These are phyloP conservation scores for Calliopsis andreniformis DNA, from an alignment of 1,140 invertebrate species.

Conservation along the genomic window DNA sequence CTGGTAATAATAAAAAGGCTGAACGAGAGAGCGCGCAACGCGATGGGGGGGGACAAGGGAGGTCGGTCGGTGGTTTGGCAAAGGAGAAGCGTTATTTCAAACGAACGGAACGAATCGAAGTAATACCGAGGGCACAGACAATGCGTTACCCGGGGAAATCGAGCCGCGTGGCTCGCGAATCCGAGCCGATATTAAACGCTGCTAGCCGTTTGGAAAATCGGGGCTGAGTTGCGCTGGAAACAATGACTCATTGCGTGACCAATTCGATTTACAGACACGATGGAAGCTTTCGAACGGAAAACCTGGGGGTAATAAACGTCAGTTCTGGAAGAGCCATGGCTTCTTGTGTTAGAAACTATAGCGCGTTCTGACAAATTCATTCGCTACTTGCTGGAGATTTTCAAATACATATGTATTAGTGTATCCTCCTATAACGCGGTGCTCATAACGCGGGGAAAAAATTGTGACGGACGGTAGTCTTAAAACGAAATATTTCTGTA, in stretches of 20 bases:
- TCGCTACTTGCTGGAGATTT: too few relatives aligned
- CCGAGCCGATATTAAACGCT: conserved; percentile 14
- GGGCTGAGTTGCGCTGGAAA: neutral
- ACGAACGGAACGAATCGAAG: conserved; percentile 60
- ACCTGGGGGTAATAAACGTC: neutral
- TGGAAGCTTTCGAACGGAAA: neutral
- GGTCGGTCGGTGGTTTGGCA: conserved; percentile 24
- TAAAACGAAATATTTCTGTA: too few relatives aligned
- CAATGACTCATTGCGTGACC: neutral
- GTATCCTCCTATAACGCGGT: too few relatives aligned
- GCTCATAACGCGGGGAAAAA: too few relatives aligned
- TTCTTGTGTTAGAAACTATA: too few relatives aligned
- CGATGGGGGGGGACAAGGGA: conserved; percentile 4
- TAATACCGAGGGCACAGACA: conserved; percentile 51
- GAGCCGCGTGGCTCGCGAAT: neutral
- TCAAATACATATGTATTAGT: too few relatives aligned
- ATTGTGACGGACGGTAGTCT: too few relatives aligned
- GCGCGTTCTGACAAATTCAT: too few relatives aligned
- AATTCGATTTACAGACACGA: neutral
- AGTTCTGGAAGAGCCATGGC: neutral
- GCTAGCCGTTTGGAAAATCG: conserved; percentile 25
- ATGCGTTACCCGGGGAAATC: conserved; percentile 23
- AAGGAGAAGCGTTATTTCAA: conserved; percentile 44
- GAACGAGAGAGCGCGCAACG: conserved; percentile 33
- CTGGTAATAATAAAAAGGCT: conserved; percentile 71